Percentiles rank a stretch among this genome's conserved stretches.
Evolutionary conservation across 2,888 invertebrate genomes (phyloP).

Genomic region (Isoperla grammatica): DNA sequence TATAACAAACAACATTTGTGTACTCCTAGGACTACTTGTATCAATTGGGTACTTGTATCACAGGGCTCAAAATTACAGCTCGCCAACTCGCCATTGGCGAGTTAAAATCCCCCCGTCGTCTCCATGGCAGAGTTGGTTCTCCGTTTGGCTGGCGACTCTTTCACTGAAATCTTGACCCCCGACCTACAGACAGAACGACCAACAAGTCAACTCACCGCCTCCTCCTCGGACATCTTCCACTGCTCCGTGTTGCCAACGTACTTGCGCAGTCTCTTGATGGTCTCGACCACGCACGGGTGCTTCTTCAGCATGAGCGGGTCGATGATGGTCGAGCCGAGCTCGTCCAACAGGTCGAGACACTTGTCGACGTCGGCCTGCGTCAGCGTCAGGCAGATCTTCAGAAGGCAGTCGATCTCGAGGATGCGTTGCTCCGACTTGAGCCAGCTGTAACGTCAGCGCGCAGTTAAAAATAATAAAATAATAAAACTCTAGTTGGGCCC

Average conservation of each 20-base stretch:
- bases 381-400: constrained; percentile 59
- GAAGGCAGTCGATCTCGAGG: constrained; percentile 58
- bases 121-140: no score
- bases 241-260: constrained; percentile 73
- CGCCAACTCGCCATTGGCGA: no score
- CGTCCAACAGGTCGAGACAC: constrained; percentile 64
- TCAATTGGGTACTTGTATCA: no score
- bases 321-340: constrained; percentile 52
- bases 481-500: no score
- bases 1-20: no score
- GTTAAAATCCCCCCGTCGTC: no score
- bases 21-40: no score
- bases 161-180: no score
- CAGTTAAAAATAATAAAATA: constrained; percentile 17
- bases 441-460: constrained; percentile 47
- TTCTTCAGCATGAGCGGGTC: constrained; percentile 74
- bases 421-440: constrained; percentile 60
- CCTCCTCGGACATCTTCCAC: constrained; percentile 61
- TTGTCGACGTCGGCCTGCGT: constrained; percentile 66
- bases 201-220: constrained; percentile 43
- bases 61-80: no score
- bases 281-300: constrained; percentile 72
- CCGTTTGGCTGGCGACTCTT: no score
- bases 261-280: constrained; percentile 58
- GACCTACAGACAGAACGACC: background rate